Evolutionary conservation across 1,140 invertebrate genomes (phyloP).

Genomic region (Heterodera schachtii): DNA sequence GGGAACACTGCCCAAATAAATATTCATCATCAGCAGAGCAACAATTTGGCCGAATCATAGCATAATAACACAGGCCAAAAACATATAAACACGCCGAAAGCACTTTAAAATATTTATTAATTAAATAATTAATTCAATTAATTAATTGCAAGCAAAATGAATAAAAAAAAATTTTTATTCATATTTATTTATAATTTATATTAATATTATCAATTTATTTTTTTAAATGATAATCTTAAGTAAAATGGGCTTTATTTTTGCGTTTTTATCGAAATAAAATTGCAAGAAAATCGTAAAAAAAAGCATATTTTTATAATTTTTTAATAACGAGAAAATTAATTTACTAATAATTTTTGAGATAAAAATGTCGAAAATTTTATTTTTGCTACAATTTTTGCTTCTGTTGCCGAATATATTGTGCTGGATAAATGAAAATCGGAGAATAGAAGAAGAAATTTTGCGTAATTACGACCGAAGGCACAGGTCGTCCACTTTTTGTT

Average conservation of each 20-base stretch:
- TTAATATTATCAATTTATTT: no score
- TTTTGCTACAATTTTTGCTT: not conserved
- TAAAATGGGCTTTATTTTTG: no score
- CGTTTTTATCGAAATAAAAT: no score
- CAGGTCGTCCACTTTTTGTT: constrained; percentile 17
- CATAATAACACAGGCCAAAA: not conserved
- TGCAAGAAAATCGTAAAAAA: no score
- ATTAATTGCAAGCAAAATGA: no score
- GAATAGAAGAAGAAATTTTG: constrained; percentile 42
- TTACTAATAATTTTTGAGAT: not conserved
- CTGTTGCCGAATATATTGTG: not conserved
- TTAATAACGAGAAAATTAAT: no score
- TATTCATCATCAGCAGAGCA: not conserved
- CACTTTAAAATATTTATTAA: not conserved
- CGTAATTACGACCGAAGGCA: constrained; percentile 51
- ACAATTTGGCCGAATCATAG: not conserved
- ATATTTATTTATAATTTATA: no score
- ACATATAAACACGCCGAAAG: not conserved
- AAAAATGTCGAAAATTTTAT: not conserved
- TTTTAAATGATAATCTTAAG: no score
- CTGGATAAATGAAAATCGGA: constrained; percentile 39
- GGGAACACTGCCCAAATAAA: not conserved
- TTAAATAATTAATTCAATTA: no score
- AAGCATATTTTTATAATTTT: no score
- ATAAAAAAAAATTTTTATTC: no score